phyloP scores from a whole-genome alignment of 2,797 vertebrate species.

The Sternarchorhynchus goeldii region DNA sequence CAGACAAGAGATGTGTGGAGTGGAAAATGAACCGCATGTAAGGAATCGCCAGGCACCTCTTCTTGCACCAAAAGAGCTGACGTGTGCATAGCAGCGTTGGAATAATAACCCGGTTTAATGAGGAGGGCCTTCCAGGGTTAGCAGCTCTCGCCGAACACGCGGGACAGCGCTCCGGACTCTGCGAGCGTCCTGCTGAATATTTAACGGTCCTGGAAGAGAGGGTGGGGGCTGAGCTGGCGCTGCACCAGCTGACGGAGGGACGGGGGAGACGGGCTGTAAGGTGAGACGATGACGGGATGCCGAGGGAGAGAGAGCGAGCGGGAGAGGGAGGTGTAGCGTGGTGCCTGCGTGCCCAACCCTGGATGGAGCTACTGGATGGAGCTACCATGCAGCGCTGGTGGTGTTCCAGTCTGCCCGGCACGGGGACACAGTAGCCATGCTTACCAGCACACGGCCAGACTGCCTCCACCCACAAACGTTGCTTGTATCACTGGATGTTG shows the following conservation, averaged over 20 bases:
- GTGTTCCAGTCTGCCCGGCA: too few relatives aligned
- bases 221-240: conserved; percentile 36
- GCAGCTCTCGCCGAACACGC: conserved; percentile 11
- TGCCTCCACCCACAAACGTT: neutral
- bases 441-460: conserved; percentile 25
- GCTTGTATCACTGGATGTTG: too few relatives aligned
- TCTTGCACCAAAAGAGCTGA: neutral
- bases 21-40: conserved; percentile 22
- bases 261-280: conserved; percentile 48
- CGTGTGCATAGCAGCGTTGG: neutral
- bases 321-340: conserved; percentile 9
- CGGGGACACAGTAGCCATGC: neutral
- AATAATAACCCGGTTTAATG: conserved; percentile 1
- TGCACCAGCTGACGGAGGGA: conserved; percentile 44
- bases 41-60: neutral
- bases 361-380: conserved; percentile 35
- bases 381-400: neutral
- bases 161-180: conserved; percentile 34
- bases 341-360: conserved; percentile 37
- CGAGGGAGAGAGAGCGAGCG: conserved; percentile 3
- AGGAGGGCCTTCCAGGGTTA: conserved; percentile 40
- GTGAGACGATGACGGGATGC: conserved; percentile 52
- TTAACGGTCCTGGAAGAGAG: conserved; percentile 54
- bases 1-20: neutral
- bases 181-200: conserved; percentile 52